Percentiles rank a stretch among this genome's conserved stretches.
These are phyloP conservation scores for Thymelicus acteon DNA, from an alignment of 2,888 invertebrate genomes.

Conservation along the genomic window DNA sequence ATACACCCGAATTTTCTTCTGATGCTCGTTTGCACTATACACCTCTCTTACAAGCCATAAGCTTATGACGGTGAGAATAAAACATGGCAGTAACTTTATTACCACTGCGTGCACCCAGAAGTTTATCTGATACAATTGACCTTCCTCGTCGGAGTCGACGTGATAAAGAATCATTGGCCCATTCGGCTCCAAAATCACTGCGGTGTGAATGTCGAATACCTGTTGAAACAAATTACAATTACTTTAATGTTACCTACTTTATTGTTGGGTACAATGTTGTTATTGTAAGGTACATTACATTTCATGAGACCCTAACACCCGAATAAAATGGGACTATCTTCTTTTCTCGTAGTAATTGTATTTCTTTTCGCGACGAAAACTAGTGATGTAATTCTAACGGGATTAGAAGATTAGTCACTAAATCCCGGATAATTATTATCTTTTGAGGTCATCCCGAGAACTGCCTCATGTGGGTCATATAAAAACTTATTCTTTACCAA, in stretches of 20 bases:
- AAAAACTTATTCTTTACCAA: constrained; percentile 12
- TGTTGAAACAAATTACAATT: constrained; percentile 45
- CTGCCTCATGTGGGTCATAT: constrained; percentile 15
- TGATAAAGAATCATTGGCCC: constrained; percentile 77
- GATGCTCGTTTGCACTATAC: constrained; percentile 88
- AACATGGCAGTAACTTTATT: constrained; percentile 92
- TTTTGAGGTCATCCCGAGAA: constrained; percentile 20
- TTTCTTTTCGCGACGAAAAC: constrained; percentile 15
- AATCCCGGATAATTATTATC: constrained; percentile 19
- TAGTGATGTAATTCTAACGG: constrained; percentile 21
- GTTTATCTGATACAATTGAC: constrained; percentile 87
- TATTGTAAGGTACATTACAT: constrained; percentile 1
- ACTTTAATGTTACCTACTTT: neutral
- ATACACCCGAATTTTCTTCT: constrained; percentile 84
- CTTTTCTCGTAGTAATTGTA: constrained; percentile 19
- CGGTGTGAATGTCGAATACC: constrained; percentile 80
- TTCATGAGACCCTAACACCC: constrained; percentile 18
- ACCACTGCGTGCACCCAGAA: constrained; percentile 93
- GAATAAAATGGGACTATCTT: constrained; percentile 18
- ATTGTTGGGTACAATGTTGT: neutral
- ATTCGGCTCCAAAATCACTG: constrained; percentile 78
- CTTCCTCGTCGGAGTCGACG: constrained; percentile 84
- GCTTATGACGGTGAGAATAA: constrained; percentile 90
- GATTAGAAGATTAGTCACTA: constrained; percentile 30
- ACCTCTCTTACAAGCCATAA: constrained; percentile 89